phyloP scores from a whole-genome alignment of 2,888 invertebrate genomes.

The Habroteleia sp. region DNA sequence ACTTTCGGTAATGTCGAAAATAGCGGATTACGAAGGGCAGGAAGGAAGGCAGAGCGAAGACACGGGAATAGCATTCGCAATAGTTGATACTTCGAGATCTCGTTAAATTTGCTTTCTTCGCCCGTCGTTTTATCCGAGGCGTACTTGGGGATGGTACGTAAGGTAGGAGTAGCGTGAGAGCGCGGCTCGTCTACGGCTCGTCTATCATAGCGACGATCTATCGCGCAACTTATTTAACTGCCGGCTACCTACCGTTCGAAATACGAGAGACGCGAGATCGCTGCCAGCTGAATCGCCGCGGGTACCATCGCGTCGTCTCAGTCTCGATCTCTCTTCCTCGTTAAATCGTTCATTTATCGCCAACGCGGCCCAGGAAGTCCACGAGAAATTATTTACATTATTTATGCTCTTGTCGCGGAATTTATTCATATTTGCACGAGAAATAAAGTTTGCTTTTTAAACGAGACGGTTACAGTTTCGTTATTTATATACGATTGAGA shows the following conservation, averaged over 20 bases:
- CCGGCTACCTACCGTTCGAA: conserved; percentile 32
- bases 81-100: conserved; percentile 37
- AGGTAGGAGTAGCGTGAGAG: conserved; percentile 38
- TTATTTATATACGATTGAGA: conserved; percentile 3
- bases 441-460: conserved; percentile 40
- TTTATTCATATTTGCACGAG: conserved; percentile 39
- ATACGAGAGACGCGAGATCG: conserved; percentile 25
- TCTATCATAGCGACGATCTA: conserved; percentile 48
- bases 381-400: conserved; percentile 43
- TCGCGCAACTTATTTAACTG: conserved; percentile 15
- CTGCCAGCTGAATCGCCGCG: conserved; percentile 44
- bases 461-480: not conserved
- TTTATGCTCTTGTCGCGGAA: conserved; percentile 36
- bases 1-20: conserved; percentile 31
- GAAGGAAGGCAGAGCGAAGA: conserved; percentile 24
- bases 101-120: conserved; percentile 55
- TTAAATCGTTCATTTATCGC: conserved; percentile 48
- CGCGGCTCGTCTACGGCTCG: conserved; percentile 38
- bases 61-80: conserved; percentile 47
- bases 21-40: conserved; percentile 19
- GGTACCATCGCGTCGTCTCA: conserved; percentile 17
- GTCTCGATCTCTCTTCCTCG: conserved; percentile 28
- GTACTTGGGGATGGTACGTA: conserved; percentile 28
- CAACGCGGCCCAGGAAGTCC: conserved; percentile 33
- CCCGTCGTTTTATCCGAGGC: conserved; percentile 35